phyloP scores from a whole-genome alignment of 2,888 invertebrate genomes.

The Parnassius glacialis region DNA sequence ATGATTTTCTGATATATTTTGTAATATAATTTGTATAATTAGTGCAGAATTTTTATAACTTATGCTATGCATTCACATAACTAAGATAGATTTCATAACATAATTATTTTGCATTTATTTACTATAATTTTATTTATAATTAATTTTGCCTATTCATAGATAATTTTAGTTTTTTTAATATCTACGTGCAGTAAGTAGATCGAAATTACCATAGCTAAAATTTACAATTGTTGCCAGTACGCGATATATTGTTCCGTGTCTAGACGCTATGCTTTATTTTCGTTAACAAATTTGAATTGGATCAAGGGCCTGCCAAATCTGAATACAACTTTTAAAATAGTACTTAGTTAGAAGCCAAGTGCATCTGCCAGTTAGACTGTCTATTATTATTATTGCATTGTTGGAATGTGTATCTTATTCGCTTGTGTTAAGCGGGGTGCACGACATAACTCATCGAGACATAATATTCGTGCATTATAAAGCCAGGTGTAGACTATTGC shows the following conservation, averaged over 20 bases:
- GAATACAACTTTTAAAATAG: slow-evolving; percentile 61
- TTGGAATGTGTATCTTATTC: slow-evolving; percentile 47
- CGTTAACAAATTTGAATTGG: slow-evolving; percentile 53
- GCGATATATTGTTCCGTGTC: slow-evolving; percentile 25
- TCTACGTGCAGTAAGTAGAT: too few relatives aligned
- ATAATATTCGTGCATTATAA: slow-evolving; percentile 29
- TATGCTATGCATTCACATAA: too few relatives aligned
- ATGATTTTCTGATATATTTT: too few relatives aligned
- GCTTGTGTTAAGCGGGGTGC: slow-evolving; percentile 7
- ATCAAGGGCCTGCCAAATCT: slow-evolving; percentile 66
- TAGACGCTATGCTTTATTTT: slow-evolving; percentile 43
- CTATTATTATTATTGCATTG: slow-evolving; percentile 61
- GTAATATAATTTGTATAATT: too few relatives aligned
- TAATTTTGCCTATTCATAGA: too few relatives aligned
- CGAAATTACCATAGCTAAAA: slow-evolving; percentile 2
- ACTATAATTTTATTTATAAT: too few relatives aligned
- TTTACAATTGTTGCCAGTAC: slow-evolving; percentile 3
- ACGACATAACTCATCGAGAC: slow-evolving; percentile 21
- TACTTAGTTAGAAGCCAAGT: slow-evolving; percentile 68
- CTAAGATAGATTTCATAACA: too few relatives aligned
- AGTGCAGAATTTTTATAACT: too few relatives aligned
- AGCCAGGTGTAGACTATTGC: slow-evolving; percentile 47
- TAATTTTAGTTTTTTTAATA: too few relatives aligned
- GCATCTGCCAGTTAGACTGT: slow-evolving; percentile 60
- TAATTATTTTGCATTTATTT: too few relatives aligned